phyloP scores from a whole-genome alignment of 1,140 invertebrate species.

The Monomorium pharaonis region DNA sequence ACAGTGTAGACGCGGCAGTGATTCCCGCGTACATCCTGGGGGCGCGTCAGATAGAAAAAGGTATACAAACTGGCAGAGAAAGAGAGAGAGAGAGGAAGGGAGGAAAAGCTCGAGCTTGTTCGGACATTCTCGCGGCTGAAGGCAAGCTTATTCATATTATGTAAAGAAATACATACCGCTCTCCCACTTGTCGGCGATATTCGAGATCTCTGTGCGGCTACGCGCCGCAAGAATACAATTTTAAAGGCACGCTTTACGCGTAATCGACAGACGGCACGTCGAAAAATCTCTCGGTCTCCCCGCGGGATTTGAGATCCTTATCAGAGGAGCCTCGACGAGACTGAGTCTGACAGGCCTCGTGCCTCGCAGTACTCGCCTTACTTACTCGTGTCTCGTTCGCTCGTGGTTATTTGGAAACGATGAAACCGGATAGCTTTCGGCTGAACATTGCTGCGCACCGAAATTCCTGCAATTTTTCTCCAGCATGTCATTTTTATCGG shows the following conservation, averaged over 20 bases:
- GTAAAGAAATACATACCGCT: slow-evolving; percentile 25
- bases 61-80: neutral
- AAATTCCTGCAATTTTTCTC: neutral
- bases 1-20: neutral
- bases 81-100: neutral
- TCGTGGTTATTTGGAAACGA: neutral
- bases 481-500: neutral
- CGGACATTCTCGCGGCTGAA: neutral
- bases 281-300: slow-evolving; percentile 14
- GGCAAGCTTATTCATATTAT: slow-evolving; percentile 25
- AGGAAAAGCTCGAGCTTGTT: neutral
- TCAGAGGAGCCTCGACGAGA: neutral
- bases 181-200: neutral
- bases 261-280: neutral
- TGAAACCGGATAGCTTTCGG: neutral
- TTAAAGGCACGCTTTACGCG: slow-evolving; percentile 1
- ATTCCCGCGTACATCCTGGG: neutral
- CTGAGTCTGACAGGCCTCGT: neutral
- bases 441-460: neutral
- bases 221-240: slow-evolving; percentile 26
- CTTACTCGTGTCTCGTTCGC: neutral
- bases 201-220: neutral
- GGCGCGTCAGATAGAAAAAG: neutral
- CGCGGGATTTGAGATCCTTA: neutral
- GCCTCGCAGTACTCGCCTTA: neutral